phyloP scores from a whole-genome alignment of 2,797 vertebrate genomes.

The Anabacerthia variegaticeps region DNA sequence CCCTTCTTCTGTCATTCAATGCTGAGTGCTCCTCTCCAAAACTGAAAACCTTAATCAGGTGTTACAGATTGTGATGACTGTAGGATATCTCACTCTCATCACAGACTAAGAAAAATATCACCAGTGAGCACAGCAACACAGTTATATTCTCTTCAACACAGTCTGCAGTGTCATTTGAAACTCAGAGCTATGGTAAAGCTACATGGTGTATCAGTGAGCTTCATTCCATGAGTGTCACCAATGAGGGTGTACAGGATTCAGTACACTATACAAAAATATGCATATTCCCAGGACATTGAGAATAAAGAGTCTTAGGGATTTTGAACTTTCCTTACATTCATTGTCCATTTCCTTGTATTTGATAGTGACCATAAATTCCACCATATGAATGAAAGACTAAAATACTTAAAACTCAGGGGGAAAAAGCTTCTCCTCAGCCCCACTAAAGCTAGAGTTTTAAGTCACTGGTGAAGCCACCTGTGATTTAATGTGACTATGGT shows the following conservation, averaged over 20 bases:
- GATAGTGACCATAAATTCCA: background rate
- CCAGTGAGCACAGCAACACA: background rate
- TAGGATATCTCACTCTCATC: background rate
- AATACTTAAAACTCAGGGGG: background rate
- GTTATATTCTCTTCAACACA: background rate
- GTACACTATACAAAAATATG: background rate
- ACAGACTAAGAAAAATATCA: background rate
- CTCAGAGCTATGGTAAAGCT: background rate
- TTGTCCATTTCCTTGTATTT: background rate
- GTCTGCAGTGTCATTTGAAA: background rate
- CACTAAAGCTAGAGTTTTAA: background rate
- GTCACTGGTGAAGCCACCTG: background rate
- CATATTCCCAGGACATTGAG: background rate
- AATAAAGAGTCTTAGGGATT: background rate
- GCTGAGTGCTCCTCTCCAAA: background rate
- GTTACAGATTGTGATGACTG: background rate
- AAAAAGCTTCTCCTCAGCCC: background rate
- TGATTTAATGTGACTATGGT: background rate
- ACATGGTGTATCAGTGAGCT: background rate
- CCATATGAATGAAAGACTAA: background rate
- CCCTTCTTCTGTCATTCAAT: background rate
- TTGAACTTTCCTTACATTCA: background rate
- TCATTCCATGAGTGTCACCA: background rate
- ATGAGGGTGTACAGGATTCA: background rate
- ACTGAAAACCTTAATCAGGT: background rate